A percentile compares a stretch with the other conserved stretches of the same genome.
Conservation (phyloP, 2,113 vertebrate species). For the Zosterops japonicus region DNA sequence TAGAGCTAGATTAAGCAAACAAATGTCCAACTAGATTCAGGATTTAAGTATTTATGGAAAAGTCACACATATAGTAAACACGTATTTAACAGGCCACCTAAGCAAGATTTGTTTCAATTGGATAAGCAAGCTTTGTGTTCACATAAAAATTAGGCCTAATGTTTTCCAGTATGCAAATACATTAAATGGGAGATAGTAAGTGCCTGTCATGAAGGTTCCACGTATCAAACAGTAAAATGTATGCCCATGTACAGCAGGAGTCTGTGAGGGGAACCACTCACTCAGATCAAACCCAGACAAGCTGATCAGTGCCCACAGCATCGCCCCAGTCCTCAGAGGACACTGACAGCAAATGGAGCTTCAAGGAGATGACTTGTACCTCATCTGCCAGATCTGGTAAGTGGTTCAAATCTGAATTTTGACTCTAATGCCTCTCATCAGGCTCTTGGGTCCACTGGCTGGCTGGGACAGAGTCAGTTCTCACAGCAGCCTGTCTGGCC, state of each 20-base stretch:
- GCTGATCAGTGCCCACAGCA: not conserved
- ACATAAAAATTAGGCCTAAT: not conserved
- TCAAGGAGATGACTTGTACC: not conserved
- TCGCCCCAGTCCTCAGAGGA: not conserved
- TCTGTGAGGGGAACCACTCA: not conserved
- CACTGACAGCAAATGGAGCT: not conserved
- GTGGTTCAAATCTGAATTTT: not conserved
- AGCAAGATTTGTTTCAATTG: not conserved
- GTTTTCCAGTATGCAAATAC: not conserved
- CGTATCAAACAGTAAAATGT: not conserved
- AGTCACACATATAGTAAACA: not conserved
- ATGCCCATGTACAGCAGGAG: not conserved
- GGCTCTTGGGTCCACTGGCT: not conserved
- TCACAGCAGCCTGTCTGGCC: fast-evolving
- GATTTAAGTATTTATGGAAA: not conserved
- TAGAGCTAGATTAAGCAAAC: not conserved
- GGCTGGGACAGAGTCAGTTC: not conserved
- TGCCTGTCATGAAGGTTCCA: not conserved
- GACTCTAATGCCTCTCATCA: not conserved
- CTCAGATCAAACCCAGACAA: not conserved
- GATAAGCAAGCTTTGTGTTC: not conserved
- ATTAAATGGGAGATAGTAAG: not conserved
- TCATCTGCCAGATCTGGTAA: not conserved
- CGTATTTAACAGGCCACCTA: not conserved
- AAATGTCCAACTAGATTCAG: not conserved